Conservation (phyloP, 1,140 invertebrate genomes). For the Diorhabda carinulata region DNA sequence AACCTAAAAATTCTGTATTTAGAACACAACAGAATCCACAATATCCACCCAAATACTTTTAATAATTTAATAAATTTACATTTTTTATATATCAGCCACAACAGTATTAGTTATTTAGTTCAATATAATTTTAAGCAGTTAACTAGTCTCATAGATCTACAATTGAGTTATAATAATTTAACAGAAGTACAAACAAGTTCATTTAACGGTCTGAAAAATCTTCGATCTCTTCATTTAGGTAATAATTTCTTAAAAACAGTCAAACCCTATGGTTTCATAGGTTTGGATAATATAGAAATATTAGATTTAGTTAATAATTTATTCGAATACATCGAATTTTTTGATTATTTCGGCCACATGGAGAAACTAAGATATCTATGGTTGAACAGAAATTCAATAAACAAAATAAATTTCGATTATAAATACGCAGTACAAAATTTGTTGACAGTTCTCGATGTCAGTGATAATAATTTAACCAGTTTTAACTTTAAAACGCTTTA, state of each 20-base stretch:
- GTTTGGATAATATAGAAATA: conserved; percentile 36
- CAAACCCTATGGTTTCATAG: conserved; percentile 41
- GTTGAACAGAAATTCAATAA: conserved; percentile 38
- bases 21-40: conserved; percentile 38
- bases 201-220: conserved; percentile 41
- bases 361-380: conserved; percentile 38
- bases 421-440: conserved; percentile 34
- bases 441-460: conserved; percentile 35
- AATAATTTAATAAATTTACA: conserved; percentile 36
- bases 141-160: conserved; percentile 40
- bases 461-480: conserved; percentile 34
- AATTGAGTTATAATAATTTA: conserved; percentile 40
- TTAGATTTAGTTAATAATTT: conserved; percentile 39
- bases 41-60: conserved; percentile 40
- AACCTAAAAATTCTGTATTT: conserved; percentile 41
- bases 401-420: conserved; percentile 32
- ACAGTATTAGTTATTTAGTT: conserved; percentile 37
- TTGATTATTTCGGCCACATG: conserved; percentile 35
- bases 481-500: conserved; percentile 37
- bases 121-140: conserved; percentile 44
- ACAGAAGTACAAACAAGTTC: conserved; percentile 41
- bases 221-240: conserved; percentile 39
- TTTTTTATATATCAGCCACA: conserved; percentile 42
- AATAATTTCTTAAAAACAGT: conserved; percentile 35
- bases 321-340: conserved; percentile 31